A percentile compares a stretch with the other conserved stretches of the same genome.
These are phyloP conservation scores for Linurgus olivaceus DNA, from an alignment of 2,797 vertebrate genomes.

Conservation along the genomic window DNA sequence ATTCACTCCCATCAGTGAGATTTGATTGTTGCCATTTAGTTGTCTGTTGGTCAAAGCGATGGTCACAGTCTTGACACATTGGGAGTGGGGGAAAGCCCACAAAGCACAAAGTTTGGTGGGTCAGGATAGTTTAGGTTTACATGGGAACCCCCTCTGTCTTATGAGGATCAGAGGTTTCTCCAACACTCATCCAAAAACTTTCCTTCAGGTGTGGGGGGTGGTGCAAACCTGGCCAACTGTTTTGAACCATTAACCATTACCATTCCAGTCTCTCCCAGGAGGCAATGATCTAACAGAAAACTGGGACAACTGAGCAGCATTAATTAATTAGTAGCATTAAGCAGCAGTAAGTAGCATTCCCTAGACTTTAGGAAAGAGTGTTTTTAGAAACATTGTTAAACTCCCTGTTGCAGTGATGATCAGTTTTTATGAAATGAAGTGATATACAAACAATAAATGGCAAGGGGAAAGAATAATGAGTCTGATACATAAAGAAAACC, in stretches of 20 bases:
- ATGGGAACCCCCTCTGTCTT: background rate
- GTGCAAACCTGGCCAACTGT: background rate
- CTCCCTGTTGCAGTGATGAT: background rate
- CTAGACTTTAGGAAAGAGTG: background rate
- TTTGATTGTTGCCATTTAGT: background rate
- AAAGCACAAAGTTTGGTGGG: background rate
- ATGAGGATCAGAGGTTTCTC: background rate
- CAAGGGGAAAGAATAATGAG: background rate
- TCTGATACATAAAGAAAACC: background rate
- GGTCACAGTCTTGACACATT: too few relatives aligned
- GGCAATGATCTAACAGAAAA: background rate
- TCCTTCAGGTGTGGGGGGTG: rapidly evolving
- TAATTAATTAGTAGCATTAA: too few relatives aligned
- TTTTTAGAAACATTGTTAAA: background rate
- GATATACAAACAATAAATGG: background rate
- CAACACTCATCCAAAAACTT: background rate
- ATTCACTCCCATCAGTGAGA: background rate
- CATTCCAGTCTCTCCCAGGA: background rate
- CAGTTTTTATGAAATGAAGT: background rate
- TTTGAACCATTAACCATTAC: background rate
- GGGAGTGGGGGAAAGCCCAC: background rate
- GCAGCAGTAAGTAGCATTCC: background rate
- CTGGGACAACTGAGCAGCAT: background rate
- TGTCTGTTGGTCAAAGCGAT: background rate
- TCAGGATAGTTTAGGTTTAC: background rate